Evolutionary conservation across 2,113 vertebrate species (phyloP), one percentile per base, ranked within the genome.

Genomic region (Paedocypris sp.): DNA sequence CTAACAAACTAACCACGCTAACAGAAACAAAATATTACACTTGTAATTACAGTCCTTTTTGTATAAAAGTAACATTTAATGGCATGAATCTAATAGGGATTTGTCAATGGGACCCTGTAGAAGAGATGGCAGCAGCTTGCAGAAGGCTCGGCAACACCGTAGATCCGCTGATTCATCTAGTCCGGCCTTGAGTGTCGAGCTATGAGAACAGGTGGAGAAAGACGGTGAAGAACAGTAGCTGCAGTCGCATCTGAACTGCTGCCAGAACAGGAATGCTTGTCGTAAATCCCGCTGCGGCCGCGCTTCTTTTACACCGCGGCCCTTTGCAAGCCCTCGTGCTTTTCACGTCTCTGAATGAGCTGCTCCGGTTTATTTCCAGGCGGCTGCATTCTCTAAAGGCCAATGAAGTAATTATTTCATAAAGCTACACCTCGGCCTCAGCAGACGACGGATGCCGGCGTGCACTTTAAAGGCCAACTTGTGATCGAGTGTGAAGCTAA

Each of bases 221-320:
- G 29, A 35, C 42, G 33, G 11, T 22, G 28, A 35, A n/a, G 35
- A 66, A 35, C 26, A 32, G 80, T 84, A 89, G 82, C 86, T 90
- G 87, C 73, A 78, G 79, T 75, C 79, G 59, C 75, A 75, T 72
- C 64, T 86, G 83, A 85, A 79, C 73, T 69, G 67, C 45, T 82
- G 79, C 83, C 84, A 80, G 75, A 77, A 78, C 85, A 84, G 32
- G 69, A 70, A 80, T 80, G 86, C 84, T 82, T 78, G 84, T 81
- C 82, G 85, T 85, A 82, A 79, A 87, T 87, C 74, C 70, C 77
- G 73, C 71, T 73, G 65, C 72, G 73, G 74, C 69, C 70, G 58
- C 49, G 78, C 72, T 69, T 75, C 74, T 80, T 78, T 80, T 76
- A 80, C 73, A 35, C 60, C 16, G 33, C 36, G 39, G 50, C 54